phyloP scores from a whole-genome alignment of 2,113 vertebrate species.

The Myotis lucifugus region DNA sequence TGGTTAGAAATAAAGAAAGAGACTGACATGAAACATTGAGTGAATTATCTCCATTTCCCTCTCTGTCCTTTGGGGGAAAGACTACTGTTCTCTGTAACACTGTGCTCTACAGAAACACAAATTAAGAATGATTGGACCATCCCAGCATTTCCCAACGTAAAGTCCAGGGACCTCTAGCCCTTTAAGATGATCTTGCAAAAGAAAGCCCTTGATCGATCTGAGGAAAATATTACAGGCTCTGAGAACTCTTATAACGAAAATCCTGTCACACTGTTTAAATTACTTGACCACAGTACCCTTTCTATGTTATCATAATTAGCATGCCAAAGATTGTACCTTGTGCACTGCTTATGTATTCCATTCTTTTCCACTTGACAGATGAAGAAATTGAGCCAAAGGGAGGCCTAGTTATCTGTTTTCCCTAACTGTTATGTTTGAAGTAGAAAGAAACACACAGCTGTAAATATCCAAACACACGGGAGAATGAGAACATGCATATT shows the following conservation, averaged over 20 bases:
- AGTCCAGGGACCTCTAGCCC: not conserved
- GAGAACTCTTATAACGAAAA: not conserved
- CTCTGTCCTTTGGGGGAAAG: not conserved
- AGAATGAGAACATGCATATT: not conserved
- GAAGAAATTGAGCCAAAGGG: constrained; percentile 35
- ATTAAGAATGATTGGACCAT: not conserved
- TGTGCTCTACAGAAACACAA: not conserved
- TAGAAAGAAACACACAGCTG: constrained; percentile 4
- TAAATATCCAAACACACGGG: constrained; percentile 6
- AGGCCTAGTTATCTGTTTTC: not conserved
- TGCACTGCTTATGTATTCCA: not conserved
- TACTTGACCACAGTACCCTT: not conserved
- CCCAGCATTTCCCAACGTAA: not conserved
- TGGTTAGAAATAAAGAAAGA: constrained; percentile 3
- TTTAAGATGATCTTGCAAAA: not conserved
- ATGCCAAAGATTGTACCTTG: not conserved
- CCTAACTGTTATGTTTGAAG: constrained; percentile 32
- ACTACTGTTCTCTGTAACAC: not conserved
- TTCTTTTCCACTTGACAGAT: constrained; percentile 9
- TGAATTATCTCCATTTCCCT: not conserved
- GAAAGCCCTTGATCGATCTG: not conserved
- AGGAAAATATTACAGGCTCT: not conserved
- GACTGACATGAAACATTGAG: not conserved
- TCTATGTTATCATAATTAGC: not conserved
- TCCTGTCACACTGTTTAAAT: not conserved